Evolutionary conservation across 92 coral and sea anemone species (phyloP).

Genomic region (Metridium senile): DNA sequence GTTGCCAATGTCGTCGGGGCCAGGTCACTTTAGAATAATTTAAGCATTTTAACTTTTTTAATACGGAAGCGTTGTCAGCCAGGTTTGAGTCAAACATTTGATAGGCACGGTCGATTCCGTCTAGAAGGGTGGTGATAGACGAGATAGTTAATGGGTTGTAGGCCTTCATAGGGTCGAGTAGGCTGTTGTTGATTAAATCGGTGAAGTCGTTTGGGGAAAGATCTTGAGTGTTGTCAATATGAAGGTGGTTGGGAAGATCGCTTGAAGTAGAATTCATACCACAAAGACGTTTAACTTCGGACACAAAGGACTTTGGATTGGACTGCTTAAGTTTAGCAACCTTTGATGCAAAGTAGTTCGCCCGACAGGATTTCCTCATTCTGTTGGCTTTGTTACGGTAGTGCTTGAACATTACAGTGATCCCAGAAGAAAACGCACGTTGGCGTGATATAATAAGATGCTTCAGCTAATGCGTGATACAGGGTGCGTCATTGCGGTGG

Average conservation of each 20-base stretch:
- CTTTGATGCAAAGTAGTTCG: conserved; percentile 51
- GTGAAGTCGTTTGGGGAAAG: too few species aligned
- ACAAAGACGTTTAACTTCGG: too few species aligned
- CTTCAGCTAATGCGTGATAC: conserved; percentile 41
- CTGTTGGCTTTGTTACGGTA: conserved; percentile 38
- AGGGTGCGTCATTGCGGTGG: conserved; percentile 34
- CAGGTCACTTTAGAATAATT: conserved; percentile 23
- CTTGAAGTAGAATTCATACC: conserved; percentile 42
- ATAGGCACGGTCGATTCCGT: too few species aligned
- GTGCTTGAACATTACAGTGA: conserved; percentile 2
- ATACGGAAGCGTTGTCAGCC: conserved; percentile 18
- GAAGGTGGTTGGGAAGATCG: conserved; percentile 13
- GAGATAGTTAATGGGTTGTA: too few species aligned
- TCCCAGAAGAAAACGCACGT: conserved; percentile 20
- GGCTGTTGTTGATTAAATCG: too few species aligned
- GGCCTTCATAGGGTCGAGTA: too few species aligned
- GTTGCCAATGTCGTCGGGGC: conserved; percentile 27
- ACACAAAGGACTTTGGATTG: conserved; percentile 43
- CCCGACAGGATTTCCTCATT: conserved; percentile 40
- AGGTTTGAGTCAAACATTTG: conserved; percentile 43
- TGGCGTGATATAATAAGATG: conserved; percentile 29
- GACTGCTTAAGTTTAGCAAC: conserved; percentile 38
- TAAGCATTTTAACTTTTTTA: conserved; percentile 16
- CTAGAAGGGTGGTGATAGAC: too few species aligned
- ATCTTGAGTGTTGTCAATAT: conserved; percentile 19